A percentile compares a stretch with the other conserved stretches of the same genome.
Conservation (phyloP, 2,888 invertebrate genomes). For the Oscheius sp. region DNA sequence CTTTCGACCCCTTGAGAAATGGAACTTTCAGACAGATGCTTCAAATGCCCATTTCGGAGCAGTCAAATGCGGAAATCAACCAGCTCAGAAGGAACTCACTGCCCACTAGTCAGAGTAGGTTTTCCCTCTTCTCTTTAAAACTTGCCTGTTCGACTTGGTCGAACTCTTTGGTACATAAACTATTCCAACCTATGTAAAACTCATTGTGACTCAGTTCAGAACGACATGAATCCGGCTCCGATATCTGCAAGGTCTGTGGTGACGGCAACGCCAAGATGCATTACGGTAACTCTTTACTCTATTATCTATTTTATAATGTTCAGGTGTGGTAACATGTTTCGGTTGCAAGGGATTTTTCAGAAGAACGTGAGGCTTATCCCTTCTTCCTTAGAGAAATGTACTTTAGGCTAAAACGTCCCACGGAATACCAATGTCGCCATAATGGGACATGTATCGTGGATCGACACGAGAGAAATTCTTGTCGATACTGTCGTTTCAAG, state of each 20-base stretch:
- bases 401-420: slow-evolving; percentile 67
- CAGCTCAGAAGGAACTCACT: slow-evolving; percentile 32
- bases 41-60: slow-evolving; percentile 38
- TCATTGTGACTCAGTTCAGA: slow-evolving; percentile 18
- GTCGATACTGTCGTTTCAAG: slow-evolving; percentile 71
- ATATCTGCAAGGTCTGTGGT: slow-evolving; percentile 71
- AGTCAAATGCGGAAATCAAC: slow-evolving; percentile 38
- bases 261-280: slow-evolving; percentile 72
- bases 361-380: slow-evolving; percentile 45
- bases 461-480: slow-evolving; percentile 61
- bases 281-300: slow-evolving; percentile 51
- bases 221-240: slow-evolving; percentile 36
- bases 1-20: not conserved
- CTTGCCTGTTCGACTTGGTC: not conserved
- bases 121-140: not conserved
- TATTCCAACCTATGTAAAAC: not conserved
- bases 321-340: slow-evolving; percentile 69
- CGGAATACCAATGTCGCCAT: slow-evolving; percentile 71
- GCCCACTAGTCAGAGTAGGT: slow-evolving; percentile 27
- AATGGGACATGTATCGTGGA: slow-evolving; percentile 69
- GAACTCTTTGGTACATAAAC: no score
- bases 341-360: slow-evolving; percentile 67
- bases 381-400: not conserved
- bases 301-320: not conserved
- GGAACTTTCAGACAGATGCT: not conserved